These are phyloP conservation scores for Apis cerana DNA, from an alignment of 1,140 invertebrate genomes.

Conservation along the genomic window DNA sequence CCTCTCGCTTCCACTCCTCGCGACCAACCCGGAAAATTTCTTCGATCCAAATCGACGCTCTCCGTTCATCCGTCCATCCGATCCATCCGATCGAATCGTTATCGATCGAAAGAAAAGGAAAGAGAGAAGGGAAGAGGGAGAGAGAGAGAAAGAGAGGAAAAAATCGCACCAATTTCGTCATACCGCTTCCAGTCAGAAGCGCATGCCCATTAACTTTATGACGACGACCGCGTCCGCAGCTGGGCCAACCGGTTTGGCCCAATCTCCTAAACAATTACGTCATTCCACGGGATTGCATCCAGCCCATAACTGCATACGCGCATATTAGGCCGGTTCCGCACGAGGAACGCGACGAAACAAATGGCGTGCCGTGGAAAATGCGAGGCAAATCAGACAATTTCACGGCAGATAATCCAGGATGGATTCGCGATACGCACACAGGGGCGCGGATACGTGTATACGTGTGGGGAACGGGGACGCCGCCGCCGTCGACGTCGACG, in stretches of 20 bases:
- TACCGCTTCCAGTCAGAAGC: not conserved
- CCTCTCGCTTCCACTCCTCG: too few relatives aligned
- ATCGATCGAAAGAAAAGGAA: too few relatives aligned
- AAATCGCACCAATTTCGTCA: not conserved
- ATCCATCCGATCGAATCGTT: too few relatives aligned
- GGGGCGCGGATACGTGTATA: not conserved
- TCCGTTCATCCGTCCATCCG: too few relatives aligned
- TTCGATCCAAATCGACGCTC: too few relatives aligned
- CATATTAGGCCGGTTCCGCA: conserved; percentile 18
- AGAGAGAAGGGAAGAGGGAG: too few relatives aligned
- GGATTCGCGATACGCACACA: conserved; percentile 60
- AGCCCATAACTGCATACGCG: conserved; percentile 22
- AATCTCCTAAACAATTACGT: conserved; percentile 44
- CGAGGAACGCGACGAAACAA: conserved; percentile 53
- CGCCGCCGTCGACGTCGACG: conserved; percentile 16
- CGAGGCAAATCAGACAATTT: conserved; percentile 77
- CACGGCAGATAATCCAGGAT: conserved; percentile 73
- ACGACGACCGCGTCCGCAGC: conserved; percentile 9
- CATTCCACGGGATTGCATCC: conserved; percentile 33
- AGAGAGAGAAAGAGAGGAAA: not conserved
- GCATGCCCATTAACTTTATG: conserved; percentile 4
- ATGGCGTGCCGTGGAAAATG: conserved; percentile 69
- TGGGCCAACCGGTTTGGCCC: conserved; percentile 17
- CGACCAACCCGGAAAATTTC: too few relatives aligned
- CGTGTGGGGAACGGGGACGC: not conserved